phyloP scores from a whole-genome alignment of 2,797 vertebrate species.

The Rhadinocentrus ornatus region DNA sequence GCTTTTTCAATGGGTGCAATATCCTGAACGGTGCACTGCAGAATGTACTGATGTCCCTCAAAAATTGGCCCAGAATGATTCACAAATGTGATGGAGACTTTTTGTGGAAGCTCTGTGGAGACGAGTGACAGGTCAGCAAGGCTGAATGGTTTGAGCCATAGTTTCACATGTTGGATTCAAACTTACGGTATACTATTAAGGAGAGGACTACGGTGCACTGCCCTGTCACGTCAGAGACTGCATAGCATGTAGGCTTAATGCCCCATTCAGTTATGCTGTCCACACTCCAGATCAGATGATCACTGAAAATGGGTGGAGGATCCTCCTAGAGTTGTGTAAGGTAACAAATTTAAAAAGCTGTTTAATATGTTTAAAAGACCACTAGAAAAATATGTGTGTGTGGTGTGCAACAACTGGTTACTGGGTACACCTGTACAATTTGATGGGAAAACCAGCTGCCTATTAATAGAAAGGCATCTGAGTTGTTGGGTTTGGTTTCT shows the following conservation, averaged over 20 bases:
- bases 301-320: fast-evolving
- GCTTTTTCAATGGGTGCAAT: conserved; percentile 60
- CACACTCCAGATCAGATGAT: conserved; percentile 57
- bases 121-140: background rate
- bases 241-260: conserved; percentile 38
- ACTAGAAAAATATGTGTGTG: background rate
- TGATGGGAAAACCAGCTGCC: too few relatives aligned
- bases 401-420: background rate
- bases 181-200: conserved; percentile 74
- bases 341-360: conserved; percentile 19
- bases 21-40: conserved; percentile 58
- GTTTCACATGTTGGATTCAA: background rate
- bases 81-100: conserved; percentile 52
- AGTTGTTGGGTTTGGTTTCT: too few relatives aligned
- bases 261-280: conserved; percentile 58
- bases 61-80: conserved; percentile 42
- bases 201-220: conserved; percentile 10
- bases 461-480: too few relatives aligned
- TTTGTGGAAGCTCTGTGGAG: conserved; percentile 67
- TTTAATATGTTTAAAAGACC: background rate
- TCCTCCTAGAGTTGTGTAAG: background rate
- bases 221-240: background rate
- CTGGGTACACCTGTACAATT: too few relatives aligned
- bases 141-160: background rate
- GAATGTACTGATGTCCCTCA: conserved; percentile 41